Evolutionary conservation across 2,113 vertebrate genomes (phyloP).

Genomic region (Erythrocercus mccallii): DNA sequence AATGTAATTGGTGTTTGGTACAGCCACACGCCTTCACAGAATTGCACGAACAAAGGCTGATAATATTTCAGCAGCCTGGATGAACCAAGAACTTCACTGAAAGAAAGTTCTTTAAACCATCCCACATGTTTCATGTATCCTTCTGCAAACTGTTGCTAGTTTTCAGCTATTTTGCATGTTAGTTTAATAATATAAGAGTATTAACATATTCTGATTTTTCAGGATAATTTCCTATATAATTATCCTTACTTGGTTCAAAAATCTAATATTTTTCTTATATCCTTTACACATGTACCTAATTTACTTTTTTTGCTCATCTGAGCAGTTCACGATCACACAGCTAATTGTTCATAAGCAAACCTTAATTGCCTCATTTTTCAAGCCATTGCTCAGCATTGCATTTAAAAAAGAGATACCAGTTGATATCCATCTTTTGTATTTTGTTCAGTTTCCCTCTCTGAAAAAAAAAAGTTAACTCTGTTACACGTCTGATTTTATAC

Average conservation of each 20-base stretch:
- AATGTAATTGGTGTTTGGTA: neutral
- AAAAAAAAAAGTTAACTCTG: rapidly evolving
- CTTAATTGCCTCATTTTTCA: slow-evolving; percentile 35
- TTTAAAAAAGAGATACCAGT: neutral
- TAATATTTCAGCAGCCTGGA: neutral
- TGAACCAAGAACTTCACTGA: neutral
- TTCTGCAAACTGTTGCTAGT: neutral
- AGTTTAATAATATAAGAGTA: neutral
- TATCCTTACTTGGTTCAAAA: neutral
- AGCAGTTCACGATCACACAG: neutral
- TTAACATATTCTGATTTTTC: neutral
- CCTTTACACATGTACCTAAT: neutral
- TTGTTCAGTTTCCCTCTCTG: neutral
- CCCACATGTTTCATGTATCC: neutral
- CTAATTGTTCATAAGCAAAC: neutral
- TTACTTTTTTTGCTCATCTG: neutral
- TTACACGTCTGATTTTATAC: neutral
- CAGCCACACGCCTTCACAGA: neutral
- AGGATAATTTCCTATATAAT: neutral
- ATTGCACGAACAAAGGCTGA: neutral
- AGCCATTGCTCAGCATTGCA: neutral
- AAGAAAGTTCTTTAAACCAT: neutral
- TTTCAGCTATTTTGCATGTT: neutral
- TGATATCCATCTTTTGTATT: neutral
- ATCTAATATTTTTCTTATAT: neutral